phyloP scores from a whole-genome alignment of 2,888 invertebrate species.

The Eledone cirrhosa region DNA sequence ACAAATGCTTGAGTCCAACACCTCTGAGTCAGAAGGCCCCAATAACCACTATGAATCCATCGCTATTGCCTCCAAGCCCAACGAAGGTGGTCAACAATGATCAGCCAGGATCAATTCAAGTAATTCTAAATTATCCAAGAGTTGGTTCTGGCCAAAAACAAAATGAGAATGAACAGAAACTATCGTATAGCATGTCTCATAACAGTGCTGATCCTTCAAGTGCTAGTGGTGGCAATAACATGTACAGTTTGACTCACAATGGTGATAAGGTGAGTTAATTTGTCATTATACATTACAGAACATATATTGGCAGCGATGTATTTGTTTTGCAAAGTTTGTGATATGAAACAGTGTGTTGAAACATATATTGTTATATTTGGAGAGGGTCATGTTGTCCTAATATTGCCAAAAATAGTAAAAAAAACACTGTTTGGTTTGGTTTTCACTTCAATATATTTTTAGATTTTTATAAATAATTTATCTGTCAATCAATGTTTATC shows the following conservation, averaged over 20 bases:
- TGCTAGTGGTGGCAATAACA: slow-evolving; percentile 7
- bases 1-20: slow-evolving; percentile 18
- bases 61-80: slow-evolving; percentile 9
- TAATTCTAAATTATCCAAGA: neutral
- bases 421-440: too few relatives aligned
- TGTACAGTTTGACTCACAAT: neutral
- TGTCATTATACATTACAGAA: neutral
- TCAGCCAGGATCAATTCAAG: neutral
- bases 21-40: slow-evolving; percentile 5
- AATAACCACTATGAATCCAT: slow-evolving; percentile 16
- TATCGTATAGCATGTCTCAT: slow-evolving; percentile 12
- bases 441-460: too few relatives aligned
- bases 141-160: slow-evolving; percentile 6
- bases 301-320: neutral
- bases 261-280: slow-evolving; percentile 12
- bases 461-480: too few relatives aligned
- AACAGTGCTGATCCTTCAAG: neutral
- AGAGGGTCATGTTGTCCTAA: too few relatives aligned
- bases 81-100: slow-evolving; percentile 15
- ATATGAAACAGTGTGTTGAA: too few relatives aligned
- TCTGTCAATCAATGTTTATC: too few relatives aligned
- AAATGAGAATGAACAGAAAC: neutral
- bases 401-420: too few relatives aligned
- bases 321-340: too few relatives aligned
- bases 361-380: too few relatives aligned